Base-by-base conservation (phyloP, 2,888 invertebrate genomes). In the Volucella inanis region DNA sequence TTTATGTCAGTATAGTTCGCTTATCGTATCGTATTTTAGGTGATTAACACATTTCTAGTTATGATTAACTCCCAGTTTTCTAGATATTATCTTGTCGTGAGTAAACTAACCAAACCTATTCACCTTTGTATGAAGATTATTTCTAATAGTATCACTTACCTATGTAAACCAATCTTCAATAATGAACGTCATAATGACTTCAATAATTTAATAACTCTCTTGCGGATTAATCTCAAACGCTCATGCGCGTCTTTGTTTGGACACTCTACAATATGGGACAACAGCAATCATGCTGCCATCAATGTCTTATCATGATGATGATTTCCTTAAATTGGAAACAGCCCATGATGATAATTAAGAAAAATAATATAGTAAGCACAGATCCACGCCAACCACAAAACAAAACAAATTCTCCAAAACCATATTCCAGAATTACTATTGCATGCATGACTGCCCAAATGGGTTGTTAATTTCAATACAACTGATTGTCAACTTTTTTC, bases 391-490 rank as follows among this genome's bases (percentile, higher is more conserved):
- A 50, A 83, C 61, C 65, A 65, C 71, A 45, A 70, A 70, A 79
- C 79, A 76, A 79, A 76, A 31, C 70, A 55, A 59, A 71, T 47
- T 47, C 67, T 75, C 75, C 75, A 84, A 84, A 80, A 75, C 84
- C 84, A 84, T 75, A 80, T 84, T 80, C 45, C 45, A 55, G 76
- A 79, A 84, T 84, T 84, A 65, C 74, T 80, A 80, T 71, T 76
- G 55, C 71, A 84, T 84, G 84, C 79, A 76, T 71, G 80, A 70
- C 67, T 62, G 80, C 84, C 70, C 79, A 84, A 79, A 84, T 84
- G 84, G 84, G 84, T 84, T 84, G 80, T 84, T 84, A 84, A 84
- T 84, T 84, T 84, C 79, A 84, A 79, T 84, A 80, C 71, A 84
- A 80, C 79, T 84, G 84, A 79, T 84, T 84, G 79, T 84, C 72